Conservation (phyloP, 2,113 vertebrate species). For the Microcebus lehilahytsara region DNA sequence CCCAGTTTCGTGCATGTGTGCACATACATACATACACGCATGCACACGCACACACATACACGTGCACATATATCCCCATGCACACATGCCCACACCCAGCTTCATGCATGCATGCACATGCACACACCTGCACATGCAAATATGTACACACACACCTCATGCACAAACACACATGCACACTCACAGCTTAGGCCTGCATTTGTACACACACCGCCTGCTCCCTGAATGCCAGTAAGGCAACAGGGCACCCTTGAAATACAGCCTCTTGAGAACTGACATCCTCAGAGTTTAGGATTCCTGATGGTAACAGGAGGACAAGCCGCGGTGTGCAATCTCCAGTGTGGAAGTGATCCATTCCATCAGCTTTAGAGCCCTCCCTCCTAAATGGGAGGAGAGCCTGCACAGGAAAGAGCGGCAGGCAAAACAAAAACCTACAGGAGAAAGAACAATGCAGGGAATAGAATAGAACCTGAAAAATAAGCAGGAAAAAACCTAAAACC, state of each 20-base stretch:
- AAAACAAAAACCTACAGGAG: neutral
- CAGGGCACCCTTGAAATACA: neutral
- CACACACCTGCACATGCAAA: neutral
- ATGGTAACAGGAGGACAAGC: neutral
- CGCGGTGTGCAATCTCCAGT: neutral
- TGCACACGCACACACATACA: neutral
- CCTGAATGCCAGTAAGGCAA: neutral
- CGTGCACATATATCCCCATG: neutral
- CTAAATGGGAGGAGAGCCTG: neutral
- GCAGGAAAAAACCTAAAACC: neutral
- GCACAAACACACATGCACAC: neutral
- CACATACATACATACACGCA: no score
- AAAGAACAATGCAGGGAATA: neutral
- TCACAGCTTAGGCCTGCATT: neutral
- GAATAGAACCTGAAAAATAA: neutral
- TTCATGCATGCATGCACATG: neutral
- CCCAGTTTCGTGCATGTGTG: neutral
- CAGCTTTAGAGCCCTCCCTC: no score
- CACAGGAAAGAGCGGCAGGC: neutral
- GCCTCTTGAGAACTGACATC: neutral
- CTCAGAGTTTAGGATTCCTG: neutral
- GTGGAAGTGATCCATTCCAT: neutral
- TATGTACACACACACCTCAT: no score
- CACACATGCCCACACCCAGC: neutral
- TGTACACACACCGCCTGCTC: neutral